Percentiles rank a stretch among this genome's conserved stretches.
These are phyloP conservation scores for Puma concolor DNA, from an alignment of 2,113 vertebrate genomes.

Conservation along the genomic window DNA sequence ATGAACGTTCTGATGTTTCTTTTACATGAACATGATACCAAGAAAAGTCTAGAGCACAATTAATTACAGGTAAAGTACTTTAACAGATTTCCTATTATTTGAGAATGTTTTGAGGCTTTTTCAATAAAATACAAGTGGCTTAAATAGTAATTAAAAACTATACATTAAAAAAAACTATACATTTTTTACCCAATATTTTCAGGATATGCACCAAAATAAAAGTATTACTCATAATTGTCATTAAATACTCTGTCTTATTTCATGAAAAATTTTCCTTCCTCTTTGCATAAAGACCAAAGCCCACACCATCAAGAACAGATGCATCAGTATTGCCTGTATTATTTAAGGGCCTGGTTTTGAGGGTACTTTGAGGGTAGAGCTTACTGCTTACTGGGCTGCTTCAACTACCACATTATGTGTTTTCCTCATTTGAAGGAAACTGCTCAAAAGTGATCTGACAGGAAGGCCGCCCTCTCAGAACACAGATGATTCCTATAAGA, in stretches of 20 bases:
- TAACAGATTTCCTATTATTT: neutral
- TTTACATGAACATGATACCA: neutral
- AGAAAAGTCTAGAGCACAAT: neutral
- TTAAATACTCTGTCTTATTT: constrained; percentile 1
- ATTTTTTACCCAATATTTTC: neutral
- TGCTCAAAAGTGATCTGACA: constrained; percentile 31
- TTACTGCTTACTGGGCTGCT: neutral
- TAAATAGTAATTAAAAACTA: neutral
- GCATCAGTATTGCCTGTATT: neutral
- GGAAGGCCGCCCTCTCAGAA: constrained; percentile 62
- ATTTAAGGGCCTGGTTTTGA: neutral
- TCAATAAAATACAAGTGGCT: constrained; percentile 12
- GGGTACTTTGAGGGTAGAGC: neutral
- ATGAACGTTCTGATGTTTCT: neutral
- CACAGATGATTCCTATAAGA: constrained; percentile 73
- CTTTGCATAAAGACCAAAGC: neutral
- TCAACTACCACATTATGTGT: neutral
- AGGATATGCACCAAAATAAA: neutral
- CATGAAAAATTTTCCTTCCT: constrained; percentile 15
- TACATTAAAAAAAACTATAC: neutral
- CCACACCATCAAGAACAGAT: neutral
- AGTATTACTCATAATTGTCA: neutral
- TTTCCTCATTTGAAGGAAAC: constrained; percentile 63
- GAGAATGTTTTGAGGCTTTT: neutral
- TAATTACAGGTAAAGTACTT: neutral